Base-by-base conservation (phyloP, 1,140 invertebrate genomes). In the Ephestia elutella region DNA sequence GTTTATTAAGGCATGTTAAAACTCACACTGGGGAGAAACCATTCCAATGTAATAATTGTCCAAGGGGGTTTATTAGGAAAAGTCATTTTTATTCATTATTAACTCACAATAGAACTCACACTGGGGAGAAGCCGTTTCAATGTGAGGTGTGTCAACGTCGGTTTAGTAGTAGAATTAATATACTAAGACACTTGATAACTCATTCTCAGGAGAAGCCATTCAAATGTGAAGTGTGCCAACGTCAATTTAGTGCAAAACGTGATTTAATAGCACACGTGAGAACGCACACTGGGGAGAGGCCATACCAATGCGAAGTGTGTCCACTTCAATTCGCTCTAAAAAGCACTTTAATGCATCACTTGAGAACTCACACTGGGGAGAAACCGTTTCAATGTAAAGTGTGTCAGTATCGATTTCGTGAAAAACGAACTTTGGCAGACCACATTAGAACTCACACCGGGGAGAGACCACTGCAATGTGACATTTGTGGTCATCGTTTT, bases 1-100 rank as follows among this genome's bases (percentile, higher is more conserved):
- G 1, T 11, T 49, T 49, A 32, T 20, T 55, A 17, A 17, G 0
- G n/a, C 64, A 66, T 30, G 59, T 59, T 54, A n/a, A 21, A 11
- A 5, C 30, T n/a, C 64, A 66, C n/a, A 62, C 57, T 8, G 60
- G 64, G 0, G 54, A 60, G 1, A 66, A 59, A 19, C 8, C 5
- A n/a, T 60, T 32, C 49, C 60, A 66, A 32, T 62, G 60, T 32
- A 13, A 59, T 3, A 57, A 62, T 28, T 66, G 64, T 11, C 57
- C 57, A 4, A 61, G 44, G 17, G 59, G 49, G 0, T 66, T 60
- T 25, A 2, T 25, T 25, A 25, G 2, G 2, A 25, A 3, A 25
- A 25, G 21, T 25, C 21, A 25, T 3, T 2, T 25, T 25, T 25
- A 25, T 25, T 25, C 2, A 3, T 25, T 25, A 25, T 2, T 25